A percentile compares a stretch with the other conserved stretches of the same genome.
phyloP scores from a whole-genome alignment of 2,888 invertebrate species.

The Yponomeuta cagnagella region DNA sequence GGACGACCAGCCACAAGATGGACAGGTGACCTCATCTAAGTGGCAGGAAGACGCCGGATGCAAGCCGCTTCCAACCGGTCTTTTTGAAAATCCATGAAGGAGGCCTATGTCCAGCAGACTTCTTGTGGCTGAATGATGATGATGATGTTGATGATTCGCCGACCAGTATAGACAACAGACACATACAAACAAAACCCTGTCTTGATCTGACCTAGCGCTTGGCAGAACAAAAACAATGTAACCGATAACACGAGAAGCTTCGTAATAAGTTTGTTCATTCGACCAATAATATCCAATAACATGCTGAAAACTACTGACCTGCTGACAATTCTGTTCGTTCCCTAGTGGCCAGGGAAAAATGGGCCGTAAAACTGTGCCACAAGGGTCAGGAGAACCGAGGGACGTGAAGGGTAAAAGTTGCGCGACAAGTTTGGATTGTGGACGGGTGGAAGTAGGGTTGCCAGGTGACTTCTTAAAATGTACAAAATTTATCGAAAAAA shows the following conservation, averaged over 20 bases:
- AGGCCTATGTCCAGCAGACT: no score
- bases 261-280: slow-evolving; percentile 6
- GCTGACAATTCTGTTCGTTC: not conserved
- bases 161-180: no score
- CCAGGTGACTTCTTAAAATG: not conserved
- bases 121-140: no score
- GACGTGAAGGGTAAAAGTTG: not conserved
- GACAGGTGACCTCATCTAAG: no score
- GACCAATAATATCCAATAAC: slow-evolving; percentile 10
- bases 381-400: not conserved
- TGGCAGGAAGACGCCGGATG: no score
- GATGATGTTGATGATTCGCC: no score
- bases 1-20: no score
- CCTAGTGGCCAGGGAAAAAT: not conserved
- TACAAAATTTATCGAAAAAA: no score
- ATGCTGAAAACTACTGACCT: slow-evolving; percentile 1
- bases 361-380: not conserved
- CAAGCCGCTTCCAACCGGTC: no score
- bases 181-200: not conserved
- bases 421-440: not conserved
- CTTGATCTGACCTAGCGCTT: not conserved
- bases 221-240: not conserved
- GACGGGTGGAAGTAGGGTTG: not conserved
- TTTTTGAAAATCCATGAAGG: no score
- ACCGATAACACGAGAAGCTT: not conserved